Evolutionary conservation across 2,797 vertebrate genomes (phyloP), one percentile per base, ranked within the genome.

Genomic region (Microcaecilia unicolor): DNA sequence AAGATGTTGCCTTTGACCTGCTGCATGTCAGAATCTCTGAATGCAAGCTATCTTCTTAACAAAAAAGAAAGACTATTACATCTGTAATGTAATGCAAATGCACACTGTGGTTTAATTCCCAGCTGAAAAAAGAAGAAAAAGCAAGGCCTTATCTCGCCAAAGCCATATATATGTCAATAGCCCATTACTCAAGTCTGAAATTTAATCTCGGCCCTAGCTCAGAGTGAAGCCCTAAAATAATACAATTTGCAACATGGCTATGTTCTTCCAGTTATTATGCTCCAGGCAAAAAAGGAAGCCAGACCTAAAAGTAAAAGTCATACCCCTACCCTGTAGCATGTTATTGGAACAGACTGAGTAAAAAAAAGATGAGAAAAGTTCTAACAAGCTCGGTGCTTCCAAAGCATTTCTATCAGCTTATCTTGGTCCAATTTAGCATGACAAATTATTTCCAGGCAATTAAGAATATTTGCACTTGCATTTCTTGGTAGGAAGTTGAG

Each of bases 111-210:
- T 18, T 28, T 68, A 78, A 81, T 78, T 78, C 80, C 78, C 78
- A 81, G 71, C 76, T 80, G 76, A 69, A 81, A n/a, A n/a, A n/a
- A n/a, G 76, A 80, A 82, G n/a, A n/a, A n/a, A 76, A 80, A 82
- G 80, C 74, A 74, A 78, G 56, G 59, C 62, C 64, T 79, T 76
- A 67, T 74, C 82, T 82, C 81, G 77, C 65, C 76, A 63, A 76
- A 77, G 75, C 76, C 64, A 74, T 82, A 80, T 82, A 80, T 67
- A 74, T 79, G 75, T 81, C 79, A 82, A 74, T 81, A 71, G 70
- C 57, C 67, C 72, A 76, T 81, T 83, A 76, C 81, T 78, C 65
- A 53, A 63, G 67, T 76, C 78, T 76, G 74, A 81, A 77, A 68
- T 23, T 55, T 76, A 80, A 81, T 80, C 78, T 69, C 72, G 79